Percentiles rank a stretch among this genome's conserved stretches.
Conservation (phyloP, 2,888 invertebrate genomes). For the Idaea straminata region DNA sequence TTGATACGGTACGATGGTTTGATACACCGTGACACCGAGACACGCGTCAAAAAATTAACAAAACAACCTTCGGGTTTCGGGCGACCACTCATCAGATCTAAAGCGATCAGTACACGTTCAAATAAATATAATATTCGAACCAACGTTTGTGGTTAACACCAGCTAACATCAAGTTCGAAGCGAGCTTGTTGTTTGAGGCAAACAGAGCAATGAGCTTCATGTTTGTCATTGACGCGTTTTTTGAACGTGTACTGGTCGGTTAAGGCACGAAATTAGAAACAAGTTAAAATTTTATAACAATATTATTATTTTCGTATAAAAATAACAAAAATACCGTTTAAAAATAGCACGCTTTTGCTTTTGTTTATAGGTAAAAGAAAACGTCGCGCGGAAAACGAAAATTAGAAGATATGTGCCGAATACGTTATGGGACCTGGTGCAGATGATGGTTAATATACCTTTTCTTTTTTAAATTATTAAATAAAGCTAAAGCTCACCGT, state of each 20-base stretch:
- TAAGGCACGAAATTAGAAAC: background rate
- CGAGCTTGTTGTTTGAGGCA: too few species aligned
- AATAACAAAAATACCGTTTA: background rate
- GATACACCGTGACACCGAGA: constrained; percentile 58
- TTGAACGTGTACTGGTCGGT: too few species aligned
- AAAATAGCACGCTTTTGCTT: background rate
- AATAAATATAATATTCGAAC: too few species aligned
- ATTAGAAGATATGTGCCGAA: constrained; percentile 1
- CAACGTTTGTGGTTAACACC: too few species aligned
- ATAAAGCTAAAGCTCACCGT: background rate
- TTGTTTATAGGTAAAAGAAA: background rate
- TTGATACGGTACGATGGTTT: constrained; percentile 52
- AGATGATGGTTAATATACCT: background rate
- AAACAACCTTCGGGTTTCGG: constrained; percentile 12
- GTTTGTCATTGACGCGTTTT: too few species aligned
- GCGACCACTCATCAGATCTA: background rate
- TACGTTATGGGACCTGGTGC: background rate
- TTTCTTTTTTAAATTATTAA: background rate
- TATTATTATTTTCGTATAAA: background rate
- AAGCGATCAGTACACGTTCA: too few species aligned
- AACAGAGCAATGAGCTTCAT: too few species aligned
- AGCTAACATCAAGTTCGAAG: too few species aligned
- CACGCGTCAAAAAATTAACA: constrained; percentile 63
- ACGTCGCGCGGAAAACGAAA: background rate
- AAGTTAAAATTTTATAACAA: constrained; percentile 16